Conservation (phyloP, 2,888 invertebrate genomes). For the Papilio elwesi region DNA sequence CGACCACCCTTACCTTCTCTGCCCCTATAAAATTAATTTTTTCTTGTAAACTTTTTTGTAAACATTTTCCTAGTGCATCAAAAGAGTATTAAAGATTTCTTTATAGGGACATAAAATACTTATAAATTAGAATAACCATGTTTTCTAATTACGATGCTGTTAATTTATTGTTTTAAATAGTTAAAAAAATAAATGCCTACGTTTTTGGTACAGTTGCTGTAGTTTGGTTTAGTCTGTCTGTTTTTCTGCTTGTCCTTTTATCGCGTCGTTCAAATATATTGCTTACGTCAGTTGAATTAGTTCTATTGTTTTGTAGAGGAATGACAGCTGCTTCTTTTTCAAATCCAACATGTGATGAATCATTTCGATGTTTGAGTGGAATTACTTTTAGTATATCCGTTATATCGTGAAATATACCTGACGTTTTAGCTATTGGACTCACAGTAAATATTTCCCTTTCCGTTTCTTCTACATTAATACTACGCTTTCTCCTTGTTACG, state of each 20-base stretch:
- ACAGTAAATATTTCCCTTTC: conserved; percentile 60
- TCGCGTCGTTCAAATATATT: conserved; percentile 74
- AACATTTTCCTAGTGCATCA: neutral
- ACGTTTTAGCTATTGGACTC: conserved; percentile 52
- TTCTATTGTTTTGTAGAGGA: conserved; percentile 68
- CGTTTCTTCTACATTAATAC: conserved; percentile 59
- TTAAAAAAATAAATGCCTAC: conserved; percentile 59
- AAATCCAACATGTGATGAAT: conserved; percentile 45
- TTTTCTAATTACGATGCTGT: no score
- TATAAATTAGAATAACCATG: no score
- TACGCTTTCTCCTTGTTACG: conserved; percentile 64
- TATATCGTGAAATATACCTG: conserved; percentile 58
- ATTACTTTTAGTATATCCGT: conserved; percentile 69
- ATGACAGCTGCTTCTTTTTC: conserved; percentile 67
- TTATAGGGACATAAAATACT: no score
- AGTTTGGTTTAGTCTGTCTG: conserved; percentile 79
- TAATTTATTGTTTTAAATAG: no score
- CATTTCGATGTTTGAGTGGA: conserved; percentile 57
- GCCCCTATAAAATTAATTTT: conserved; percentile 57
- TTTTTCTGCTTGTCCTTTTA: conserved; percentile 80
- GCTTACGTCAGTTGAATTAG: conserved; percentile 72
- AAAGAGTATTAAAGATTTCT: no score
- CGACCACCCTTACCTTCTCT: conserved; percentile 76
- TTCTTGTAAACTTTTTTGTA: no score
- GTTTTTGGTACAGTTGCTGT: conserved; percentile 80